A percentile compares a stretch with the other conserved stretches of the same genome.
Conservation (phyloP, 2,888 invertebrate genomes). For the Bellardia pandia region DNA sequence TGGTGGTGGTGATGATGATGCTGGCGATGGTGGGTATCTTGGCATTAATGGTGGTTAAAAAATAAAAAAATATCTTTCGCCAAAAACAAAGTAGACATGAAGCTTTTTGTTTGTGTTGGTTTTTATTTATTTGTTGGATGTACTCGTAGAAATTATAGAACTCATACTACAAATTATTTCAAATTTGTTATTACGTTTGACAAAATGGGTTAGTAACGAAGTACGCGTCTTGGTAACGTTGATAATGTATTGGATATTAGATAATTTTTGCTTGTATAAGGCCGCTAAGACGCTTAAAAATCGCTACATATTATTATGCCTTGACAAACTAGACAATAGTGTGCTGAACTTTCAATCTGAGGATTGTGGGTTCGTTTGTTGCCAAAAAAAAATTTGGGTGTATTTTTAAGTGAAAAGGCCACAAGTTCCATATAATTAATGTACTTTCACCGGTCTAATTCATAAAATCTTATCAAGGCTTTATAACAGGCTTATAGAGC, state of each 20-base stretch:
- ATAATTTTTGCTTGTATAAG: neutral
- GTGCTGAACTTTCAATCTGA: no score
- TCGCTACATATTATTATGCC: neutral
- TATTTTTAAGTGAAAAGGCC: no score
- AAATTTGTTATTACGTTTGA: slow-evolving; percentile 62
- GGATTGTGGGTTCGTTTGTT: no score
- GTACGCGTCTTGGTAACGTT: slow-evolving; percentile 56
- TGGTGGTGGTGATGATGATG: neutral
- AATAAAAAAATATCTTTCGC: slow-evolving; percentile 5
- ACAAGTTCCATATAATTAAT: no score
- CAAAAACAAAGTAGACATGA: slow-evolving; percentile 36
- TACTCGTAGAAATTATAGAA: slow-evolving; percentile 11
- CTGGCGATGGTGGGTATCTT: slow-evolving; percentile 5
- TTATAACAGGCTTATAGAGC: no score
- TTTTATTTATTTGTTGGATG: neutral
- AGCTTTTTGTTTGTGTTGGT: slow-evolving; percentile 7
- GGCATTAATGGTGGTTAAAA: slow-evolving; percentile 60
- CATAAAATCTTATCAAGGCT: no score
- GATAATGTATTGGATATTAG: slow-evolving; percentile 10
- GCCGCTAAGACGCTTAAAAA: neutral
- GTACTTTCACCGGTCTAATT: no score
- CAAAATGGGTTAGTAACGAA: slow-evolving; percentile 74
- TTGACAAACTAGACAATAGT: no score
- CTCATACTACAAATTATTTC: slow-evolving; percentile 53
- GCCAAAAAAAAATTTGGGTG: no score